These are phyloP conservation scores for Xenops minutus DNA, from an alignment of 2,797 vertebrate species.

Conservation along the genomic window DNA sequence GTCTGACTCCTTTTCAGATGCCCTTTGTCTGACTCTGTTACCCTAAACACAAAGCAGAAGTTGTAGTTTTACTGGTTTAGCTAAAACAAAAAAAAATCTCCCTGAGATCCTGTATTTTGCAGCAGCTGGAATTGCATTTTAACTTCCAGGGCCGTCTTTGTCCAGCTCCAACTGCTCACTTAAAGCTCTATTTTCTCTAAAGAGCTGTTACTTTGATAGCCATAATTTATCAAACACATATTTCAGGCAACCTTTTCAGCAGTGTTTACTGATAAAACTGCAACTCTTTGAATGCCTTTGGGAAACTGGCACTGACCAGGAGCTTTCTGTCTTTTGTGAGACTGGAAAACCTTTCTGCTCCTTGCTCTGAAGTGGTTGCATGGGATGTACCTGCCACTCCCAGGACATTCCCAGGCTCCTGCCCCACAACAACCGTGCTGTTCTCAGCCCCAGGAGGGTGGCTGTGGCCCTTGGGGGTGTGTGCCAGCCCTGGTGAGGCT, in stretches of 20 bases:
- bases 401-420: neutral
- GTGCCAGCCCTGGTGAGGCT: neutral
- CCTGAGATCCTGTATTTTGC: neutral
- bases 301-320: neutral
- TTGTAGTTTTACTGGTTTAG: neutral
- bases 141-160: neutral
- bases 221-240: neutral
- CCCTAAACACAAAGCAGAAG: neutral
- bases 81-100: neutral
- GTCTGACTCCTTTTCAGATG: neutral
- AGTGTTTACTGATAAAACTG: neutral
- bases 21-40: neutral
- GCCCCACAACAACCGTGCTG: neutral
- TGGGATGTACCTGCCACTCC: neutral
- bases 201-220: neutral
- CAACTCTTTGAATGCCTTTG: neutral
- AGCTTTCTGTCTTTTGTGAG: neutral
- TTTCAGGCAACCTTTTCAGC: neutral
- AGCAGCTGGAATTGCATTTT: neutral
- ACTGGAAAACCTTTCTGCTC: neutral
- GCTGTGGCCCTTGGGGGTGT: accelerated
- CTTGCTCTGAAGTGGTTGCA: neutral
- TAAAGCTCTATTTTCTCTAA: neutral
- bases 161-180: neutral
- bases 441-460: neutral